These are phyloP conservation scores for Corvus moneduloides DNA, from an alignment of 2,113 vertebrate genomes.

Conservation along the genomic window DNA sequence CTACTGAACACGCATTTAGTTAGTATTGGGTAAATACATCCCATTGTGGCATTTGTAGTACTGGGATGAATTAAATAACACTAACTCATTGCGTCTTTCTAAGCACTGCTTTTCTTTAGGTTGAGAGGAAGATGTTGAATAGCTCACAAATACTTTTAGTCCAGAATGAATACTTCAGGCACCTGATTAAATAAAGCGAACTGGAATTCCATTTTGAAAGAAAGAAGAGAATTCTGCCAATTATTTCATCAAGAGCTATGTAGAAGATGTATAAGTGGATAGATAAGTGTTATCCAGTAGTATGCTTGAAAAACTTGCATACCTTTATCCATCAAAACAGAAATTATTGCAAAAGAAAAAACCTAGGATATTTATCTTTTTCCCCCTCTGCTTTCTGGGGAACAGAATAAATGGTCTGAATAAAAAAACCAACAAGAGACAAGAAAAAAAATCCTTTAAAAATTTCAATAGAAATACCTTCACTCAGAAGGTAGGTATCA, in stretches of 20 bases:
- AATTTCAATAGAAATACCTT: neutral
- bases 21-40: neutral
- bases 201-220: neutral
- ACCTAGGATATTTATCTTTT: neutral
- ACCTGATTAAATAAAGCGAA: neutral
- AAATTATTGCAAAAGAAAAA: neutral
- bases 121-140: neutral
- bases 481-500: neutral
- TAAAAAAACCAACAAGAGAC: neutral
- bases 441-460: neutral
- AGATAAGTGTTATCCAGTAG: neutral
- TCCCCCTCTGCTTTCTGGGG: neutral
- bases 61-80: neutral
- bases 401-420: neutral
- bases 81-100: neutral
- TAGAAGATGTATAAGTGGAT: neutral
- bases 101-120: neutral
- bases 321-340: neutral
- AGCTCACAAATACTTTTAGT: neutral
- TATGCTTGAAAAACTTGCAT: neutral
- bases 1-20: neutral
- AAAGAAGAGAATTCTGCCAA: neutral
- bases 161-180: neutral
- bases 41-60: neutral
- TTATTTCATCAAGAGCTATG: neutral